Conservation (phyloP, 1,140 invertebrate species). For the Calliopsis andreniformis region DNA sequence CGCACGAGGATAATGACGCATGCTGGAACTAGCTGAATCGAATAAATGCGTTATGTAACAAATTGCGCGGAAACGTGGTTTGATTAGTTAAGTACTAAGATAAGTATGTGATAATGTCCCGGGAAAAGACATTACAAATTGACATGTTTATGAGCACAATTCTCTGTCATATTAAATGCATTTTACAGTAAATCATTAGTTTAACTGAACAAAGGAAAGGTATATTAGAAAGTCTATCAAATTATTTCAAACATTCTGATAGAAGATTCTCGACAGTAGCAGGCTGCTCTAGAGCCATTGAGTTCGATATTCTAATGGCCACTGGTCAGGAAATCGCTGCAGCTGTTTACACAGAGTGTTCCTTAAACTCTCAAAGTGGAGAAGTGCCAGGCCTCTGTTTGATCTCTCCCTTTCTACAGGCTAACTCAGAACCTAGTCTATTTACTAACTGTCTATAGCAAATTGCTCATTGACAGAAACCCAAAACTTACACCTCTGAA, state of each 20-base stretch:
- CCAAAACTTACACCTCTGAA: too few relatives aligned
- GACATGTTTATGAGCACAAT: too few relatives aligned
- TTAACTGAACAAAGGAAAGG: too few relatives aligned
- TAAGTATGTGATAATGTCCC: too few relatives aligned
- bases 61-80: conserved; percentile 18
- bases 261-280: neutral
- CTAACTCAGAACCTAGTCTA: too few relatives aligned
- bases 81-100: conserved; percentile 11
- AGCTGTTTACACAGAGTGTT: conserved; percentile 34
- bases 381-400: conserved; percentile 23
- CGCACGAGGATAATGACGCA: conserved; percentile 17
- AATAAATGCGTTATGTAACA: conserved; percentile 45
- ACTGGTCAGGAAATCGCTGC: conserved; percentile 30
- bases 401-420: conserved; percentile 18
- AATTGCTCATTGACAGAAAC: too few relatives aligned
- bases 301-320: conserved; percentile 3
- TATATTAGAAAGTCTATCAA: too few relatives aligned
- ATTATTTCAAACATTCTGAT: too few relatives aligned
- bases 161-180: too few relatives aligned
- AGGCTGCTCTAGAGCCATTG: neutral
- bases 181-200: too few relatives aligned
- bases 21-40: neutral
- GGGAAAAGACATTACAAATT: too few relatives aligned
- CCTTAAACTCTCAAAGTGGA: neutral
- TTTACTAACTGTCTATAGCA: too few relatives aligned